Percentiles rank a stretch among this genome's conserved stretches.
phyloP scores from a whole-genome alignment of 2,113 vertebrate species.

The Hippocampus mohnikei region DNA sequence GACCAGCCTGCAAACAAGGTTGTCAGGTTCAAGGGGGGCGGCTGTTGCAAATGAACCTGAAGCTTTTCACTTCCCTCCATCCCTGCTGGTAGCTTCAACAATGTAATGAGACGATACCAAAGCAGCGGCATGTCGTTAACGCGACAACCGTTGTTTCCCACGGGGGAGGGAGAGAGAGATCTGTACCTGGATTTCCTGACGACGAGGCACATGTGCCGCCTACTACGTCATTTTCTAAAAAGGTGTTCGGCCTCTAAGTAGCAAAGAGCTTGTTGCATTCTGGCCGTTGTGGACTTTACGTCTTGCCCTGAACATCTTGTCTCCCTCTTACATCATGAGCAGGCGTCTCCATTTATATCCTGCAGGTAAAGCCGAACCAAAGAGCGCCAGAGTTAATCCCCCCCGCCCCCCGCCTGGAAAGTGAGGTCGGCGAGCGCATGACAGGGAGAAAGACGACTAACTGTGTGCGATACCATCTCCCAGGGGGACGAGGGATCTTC shows the following conservation, averaged over 20 bases:
- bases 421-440: neutral
- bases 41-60: too few relatives aligned
- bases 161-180: neutral
- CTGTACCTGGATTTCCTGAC: too few relatives aligned
- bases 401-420: neutral
- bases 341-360: conserved; percentile 64
- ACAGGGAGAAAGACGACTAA: neutral
- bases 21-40: too few relatives aligned
- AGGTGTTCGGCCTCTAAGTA: neutral
- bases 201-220: neutral
- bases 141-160: too few relatives aligned
- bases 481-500: neutral
- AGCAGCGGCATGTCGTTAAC: too few relatives aligned
- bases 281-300: neutral
- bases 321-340: conserved; percentile 50
- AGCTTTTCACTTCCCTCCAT: too few relatives aligned
- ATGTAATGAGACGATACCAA: too few relatives aligned
- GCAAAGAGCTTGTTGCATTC: neutral
- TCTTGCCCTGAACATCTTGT: conserved; percentile 56
- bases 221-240: neutral
- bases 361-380: conserved; percentile 53
- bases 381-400: conserved; percentile 56
- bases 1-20: too few relatives aligned
- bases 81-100: too few relatives aligned
- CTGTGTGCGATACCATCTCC: neutral